These are phyloP conservation scores for Lasius fuliginosus DNA, from an alignment of 2,888 invertebrate genomes.

Conservation along the genomic window DNA sequence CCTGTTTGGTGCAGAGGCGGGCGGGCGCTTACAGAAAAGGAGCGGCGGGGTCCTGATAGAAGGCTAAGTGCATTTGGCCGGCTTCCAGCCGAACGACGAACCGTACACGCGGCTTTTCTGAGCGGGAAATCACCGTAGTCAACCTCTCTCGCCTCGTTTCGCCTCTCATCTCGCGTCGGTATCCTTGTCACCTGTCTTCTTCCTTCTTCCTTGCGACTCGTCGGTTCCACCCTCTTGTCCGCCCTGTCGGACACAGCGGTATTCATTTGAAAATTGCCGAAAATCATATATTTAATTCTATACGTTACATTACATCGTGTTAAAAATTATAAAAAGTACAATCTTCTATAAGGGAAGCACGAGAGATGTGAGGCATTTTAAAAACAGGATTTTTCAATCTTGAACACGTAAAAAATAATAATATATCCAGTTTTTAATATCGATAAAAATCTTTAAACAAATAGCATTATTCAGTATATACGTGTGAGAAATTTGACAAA, in stretches of 20 bases:
- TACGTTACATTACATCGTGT: too few relatives aligned
- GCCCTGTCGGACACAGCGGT: slow-evolving; percentile 28
- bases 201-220: slow-evolving; percentile 53
- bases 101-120: slow-evolving; percentile 72
- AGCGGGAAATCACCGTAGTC: slow-evolving; percentile 75
- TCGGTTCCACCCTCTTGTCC: slow-evolving; percentile 54
- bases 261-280: background rate
- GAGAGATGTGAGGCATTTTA: background rate
- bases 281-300: background rate
- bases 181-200: slow-evolving; percentile 59
- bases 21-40: slow-evolving; percentile 65
- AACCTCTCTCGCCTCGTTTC: slow-evolving; percentile 58
- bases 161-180: slow-evolving; percentile 53
- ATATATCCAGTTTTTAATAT: background rate
- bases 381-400: background rate
- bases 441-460: background rate
- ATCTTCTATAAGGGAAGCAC: background rate
- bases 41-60: slow-evolving; percentile 78
- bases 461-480: background rate
- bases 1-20: slow-evolving; percentile 49
- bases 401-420: background rate
- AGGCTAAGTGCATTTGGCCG: slow-evolving; percentile 84
- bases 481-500: background rate
- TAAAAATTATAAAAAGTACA: background rate
- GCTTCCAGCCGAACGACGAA: slow-evolving; percentile 79